Evolutionary conservation across 2,797 vertebrate species (phyloP), one percentile per base, ranked within the genome.

Genomic region (Gastrophryne carolinensis): DNA sequence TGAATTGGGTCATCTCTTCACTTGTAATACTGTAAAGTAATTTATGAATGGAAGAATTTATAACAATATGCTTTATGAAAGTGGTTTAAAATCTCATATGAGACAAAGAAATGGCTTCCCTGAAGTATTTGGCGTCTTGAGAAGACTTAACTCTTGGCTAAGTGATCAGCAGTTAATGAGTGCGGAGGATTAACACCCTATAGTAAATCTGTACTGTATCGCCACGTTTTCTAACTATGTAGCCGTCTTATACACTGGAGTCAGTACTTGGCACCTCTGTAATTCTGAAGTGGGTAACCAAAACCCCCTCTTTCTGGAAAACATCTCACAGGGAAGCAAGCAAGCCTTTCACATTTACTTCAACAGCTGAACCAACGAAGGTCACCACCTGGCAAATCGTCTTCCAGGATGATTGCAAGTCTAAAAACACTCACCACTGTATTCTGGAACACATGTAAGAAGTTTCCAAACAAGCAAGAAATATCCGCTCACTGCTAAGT

Each of bases 171-270:
- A 61, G 15, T 34, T 60, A 58, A 32, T 49, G 37, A 47, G 56
- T 50, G 54, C 23, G 7, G 35, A n/a, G 56, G 68, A 72, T 72
- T 72, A 72, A 13, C 56, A 61, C 68, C 21, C 56, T 61, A 35
- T 49, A 61, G 19, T 26, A 17, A 26, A 19, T 65, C 23, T 41
- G 5, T 23, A 34, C 26, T 65, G 32, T 47, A 65, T 34, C 9
- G 63, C 3, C 30, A 50, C 21, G 19, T 66, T 29, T 50, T 34
- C 29, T 52, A 35, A 52, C 50, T 19, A 15, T 52, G 29, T 26
- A 21, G 15, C 19, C 30, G n/a, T 19, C 23, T 8, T 17, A 34
- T 24, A 11, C 27, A 32, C 15, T 56, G n/a, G n/a, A n/a, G n/a
- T n/a, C n/a, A n/a, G n/a, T n/a, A n/a, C 53, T 56, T 30, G 53